phyloP scores from a whole-genome alignment of 1,140 invertebrate genomes.

The Drosophila bocqueti region DNA sequence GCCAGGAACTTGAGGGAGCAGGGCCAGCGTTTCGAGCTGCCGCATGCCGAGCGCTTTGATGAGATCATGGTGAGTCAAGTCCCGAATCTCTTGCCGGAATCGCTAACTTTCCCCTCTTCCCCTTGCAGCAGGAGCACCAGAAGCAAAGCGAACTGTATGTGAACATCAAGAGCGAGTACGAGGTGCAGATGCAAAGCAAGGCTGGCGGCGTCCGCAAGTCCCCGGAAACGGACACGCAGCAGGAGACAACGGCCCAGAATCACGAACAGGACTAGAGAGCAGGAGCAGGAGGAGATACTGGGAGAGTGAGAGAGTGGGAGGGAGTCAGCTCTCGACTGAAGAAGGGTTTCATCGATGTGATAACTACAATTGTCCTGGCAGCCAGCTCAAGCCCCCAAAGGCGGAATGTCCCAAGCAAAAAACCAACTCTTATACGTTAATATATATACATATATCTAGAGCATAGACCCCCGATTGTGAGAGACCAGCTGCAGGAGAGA shows the following conservation, averaged over 20 bases:
- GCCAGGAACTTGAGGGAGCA: conserved; percentile 73
- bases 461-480: background rate
- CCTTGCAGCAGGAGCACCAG: conserved; percentile 72
- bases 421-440: background rate
- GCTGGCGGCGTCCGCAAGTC: conserved; percentile 35
- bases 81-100: background rate
- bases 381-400: conserved; percentile 37
- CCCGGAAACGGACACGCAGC: conserved; percentile 20
- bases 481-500: conserved; percentile 16
- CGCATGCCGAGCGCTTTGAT: conserved; percentile 66
- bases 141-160: conserved; percentile 77
- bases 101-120: background rate
- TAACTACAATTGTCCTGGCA: conserved; percentile 49
- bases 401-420: background rate
- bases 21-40: conserved; percentile 64
- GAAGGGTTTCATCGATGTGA: conserved; percentile 62
- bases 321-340: conserved; percentile 43
- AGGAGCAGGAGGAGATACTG: background rate
- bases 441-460: background rate
- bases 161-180: conserved; percentile 80
- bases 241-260: conserved; percentile 3
- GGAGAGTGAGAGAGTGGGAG: conserved; percentile 6
- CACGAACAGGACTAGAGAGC: conserved; percentile 11
- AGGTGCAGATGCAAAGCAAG: conserved; percentile 72
- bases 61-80: conserved; percentile 68